Base-by-base conservation (phyloP, 2,113 vertebrate species). In the Serilophus lunatus region DNA sequence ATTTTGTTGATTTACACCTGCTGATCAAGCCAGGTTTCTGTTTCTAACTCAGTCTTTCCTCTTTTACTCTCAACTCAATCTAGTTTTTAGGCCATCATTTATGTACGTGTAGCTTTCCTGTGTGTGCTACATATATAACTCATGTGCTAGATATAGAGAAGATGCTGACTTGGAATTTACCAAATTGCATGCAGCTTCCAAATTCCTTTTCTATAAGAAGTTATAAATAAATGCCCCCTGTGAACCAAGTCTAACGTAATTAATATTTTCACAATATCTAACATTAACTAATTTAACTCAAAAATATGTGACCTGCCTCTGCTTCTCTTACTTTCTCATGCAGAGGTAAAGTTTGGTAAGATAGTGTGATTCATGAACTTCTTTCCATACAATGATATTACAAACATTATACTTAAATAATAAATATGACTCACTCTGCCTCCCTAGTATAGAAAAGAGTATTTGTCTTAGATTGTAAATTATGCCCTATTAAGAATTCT, bases 401-500 rank as follows among this genome's bases (percentile, higher is more conserved):
- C 35, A 69, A 63, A 61, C 14, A 44, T 87, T 38, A 4, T 3
- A 26, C 35, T 49, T 79, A 69, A 87, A 81, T 44, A 92, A 77
- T 74, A 85, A 85, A 91, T 49, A 72, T 3, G 4, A 61, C 10
- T 63, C 53, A 91, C 12, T 3, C 50, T 60, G 7, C 25, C 18
- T 77, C 38, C 22, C 24, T 60, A 38, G 23, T 47, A 24, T 50
- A 49, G 92, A 81, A 76, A 81, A 61, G 25, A 77, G 5, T 82
- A 79, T 94, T 89, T 88, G 15, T 88, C 93, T 70, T 95, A 86
- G 79, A 88, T 91, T 92, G 50, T 93, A 95, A 95, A 91, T 76
- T 76, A 49, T 95, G 17, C 53, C 20, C 40, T 86, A 66, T 93
- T 91, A 93, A 90, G 57, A 93, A 80, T 81, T 87, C 78, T 72